phyloP scores from a whole-genome alignment of 2,113 vertebrate genomes.

The Phycodurus eques region DNA sequence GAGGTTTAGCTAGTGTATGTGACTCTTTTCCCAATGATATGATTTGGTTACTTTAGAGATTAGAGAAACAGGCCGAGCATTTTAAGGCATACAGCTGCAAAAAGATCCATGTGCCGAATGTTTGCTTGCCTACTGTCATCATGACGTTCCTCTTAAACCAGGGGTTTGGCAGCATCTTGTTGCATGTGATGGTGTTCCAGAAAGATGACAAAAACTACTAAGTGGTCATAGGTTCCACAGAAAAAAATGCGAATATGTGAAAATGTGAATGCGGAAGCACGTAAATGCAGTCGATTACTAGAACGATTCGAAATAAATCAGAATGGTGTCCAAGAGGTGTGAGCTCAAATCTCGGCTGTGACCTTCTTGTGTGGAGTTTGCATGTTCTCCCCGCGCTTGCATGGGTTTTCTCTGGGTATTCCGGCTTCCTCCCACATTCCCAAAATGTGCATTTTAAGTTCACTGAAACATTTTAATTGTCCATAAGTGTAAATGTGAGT shows the following conservation, averaged over 20 bases:
- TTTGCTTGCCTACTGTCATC: neutral
- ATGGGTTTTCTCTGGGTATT: neutral
- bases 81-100: conserved; percentile 22
- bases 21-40: conserved; percentile 52
- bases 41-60: conserved; percentile 47
- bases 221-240: neutral
- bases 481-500: neutral
- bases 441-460: neutral
- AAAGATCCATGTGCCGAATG: conserved; percentile 11
- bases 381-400: too few species aligned
- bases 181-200: too few species aligned
- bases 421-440: neutral
- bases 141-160: neutral
- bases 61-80: conserved; percentile 28
- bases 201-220: neutral
- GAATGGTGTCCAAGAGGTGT: too few species aligned
- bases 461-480: neutral
- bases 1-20: conserved; percentile 52
- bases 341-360: too few species aligned
- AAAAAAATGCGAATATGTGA: too few species aligned
- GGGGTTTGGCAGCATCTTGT: neutral
- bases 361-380: too few species aligned
- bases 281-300: too few species aligned
- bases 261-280: too few species aligned
- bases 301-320: too few species aligned